These are phyloP conservation scores for Galerucella pusilla DNA, from an alignment of 2,888 invertebrate species.

Conservation along the genomic window DNA sequence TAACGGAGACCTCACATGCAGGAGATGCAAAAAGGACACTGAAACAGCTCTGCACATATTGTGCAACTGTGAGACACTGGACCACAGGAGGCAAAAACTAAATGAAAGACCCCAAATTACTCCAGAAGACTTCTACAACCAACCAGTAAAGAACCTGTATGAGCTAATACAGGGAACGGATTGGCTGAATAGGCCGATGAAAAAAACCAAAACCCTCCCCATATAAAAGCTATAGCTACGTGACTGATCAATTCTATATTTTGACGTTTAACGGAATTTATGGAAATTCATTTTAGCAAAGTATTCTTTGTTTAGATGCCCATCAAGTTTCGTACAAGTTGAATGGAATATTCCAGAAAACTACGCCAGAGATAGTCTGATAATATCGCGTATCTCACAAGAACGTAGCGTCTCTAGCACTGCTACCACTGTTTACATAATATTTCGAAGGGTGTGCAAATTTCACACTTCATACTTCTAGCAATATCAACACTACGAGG, in stretches of 20 bases:
- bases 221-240: no score
- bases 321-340: background rate
- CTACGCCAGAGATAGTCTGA: background rate
- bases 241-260: background rate
- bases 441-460: conserved; percentile 5
- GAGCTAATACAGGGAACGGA: no score
- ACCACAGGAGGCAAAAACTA: no score
- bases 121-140: no score
- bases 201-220: no score
- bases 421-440: conserved; percentile 9
- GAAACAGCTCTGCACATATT: no score
- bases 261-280: background rate
- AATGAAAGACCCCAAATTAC: no score
- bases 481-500: background rate
- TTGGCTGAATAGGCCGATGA: no score
- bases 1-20: no score
- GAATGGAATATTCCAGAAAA: background rate
- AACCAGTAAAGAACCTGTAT: no score
- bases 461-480: conserved; percentile 7
- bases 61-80: no score
- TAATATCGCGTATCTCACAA: background rate
- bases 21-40: no score
- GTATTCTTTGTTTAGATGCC: background rate
- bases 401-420: background rate
- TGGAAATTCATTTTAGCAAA: background rate